Conservation (phyloP, 2,888 invertebrate species). For the Lochmaea capreae region DNA sequence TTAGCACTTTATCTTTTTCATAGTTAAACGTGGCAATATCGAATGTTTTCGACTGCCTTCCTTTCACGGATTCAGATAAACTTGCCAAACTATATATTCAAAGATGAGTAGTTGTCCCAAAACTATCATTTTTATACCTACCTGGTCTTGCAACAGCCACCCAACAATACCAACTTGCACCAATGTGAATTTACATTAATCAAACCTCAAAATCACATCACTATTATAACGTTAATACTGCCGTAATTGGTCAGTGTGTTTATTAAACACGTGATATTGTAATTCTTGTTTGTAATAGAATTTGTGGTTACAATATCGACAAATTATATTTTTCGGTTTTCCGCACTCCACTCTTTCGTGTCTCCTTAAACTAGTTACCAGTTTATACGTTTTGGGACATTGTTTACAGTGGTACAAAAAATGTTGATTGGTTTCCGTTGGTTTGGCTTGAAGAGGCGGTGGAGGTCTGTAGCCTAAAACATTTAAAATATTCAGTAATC, state of each 20-base stretch:
- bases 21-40: no score
- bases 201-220: neutral
- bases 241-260: slow-evolving; percentile 10
- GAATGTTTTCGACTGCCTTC: no score
- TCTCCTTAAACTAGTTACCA: slow-evolving; percentile 48
- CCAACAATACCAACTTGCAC: neutral
- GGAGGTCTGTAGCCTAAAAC: neutral
- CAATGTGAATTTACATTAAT: neutral
- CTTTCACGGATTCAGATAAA: no score
- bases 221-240: neutral
- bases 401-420: slow-evolving; percentile 1
- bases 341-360: slow-evolving; percentile 56
- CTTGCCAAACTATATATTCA: no score
- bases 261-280: slow-evolving; percentile 45
- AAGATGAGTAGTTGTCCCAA: no score
- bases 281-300: slow-evolving; percentile 57
- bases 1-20: no score
- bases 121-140: no score
- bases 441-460: neutral
- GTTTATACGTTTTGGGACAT: slow-evolving; percentile 50
- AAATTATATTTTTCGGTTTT: slow-evolving; percentile 52
- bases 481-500: neutral
- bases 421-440: neutral
- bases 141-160: no score
- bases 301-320: slow-evolving; percentile 49